Evolutionary conservation across 2,888 invertebrate species (phyloP), one percentile per base, ranked within the genome.

Genomic region (Clanis bilineata): DNA sequence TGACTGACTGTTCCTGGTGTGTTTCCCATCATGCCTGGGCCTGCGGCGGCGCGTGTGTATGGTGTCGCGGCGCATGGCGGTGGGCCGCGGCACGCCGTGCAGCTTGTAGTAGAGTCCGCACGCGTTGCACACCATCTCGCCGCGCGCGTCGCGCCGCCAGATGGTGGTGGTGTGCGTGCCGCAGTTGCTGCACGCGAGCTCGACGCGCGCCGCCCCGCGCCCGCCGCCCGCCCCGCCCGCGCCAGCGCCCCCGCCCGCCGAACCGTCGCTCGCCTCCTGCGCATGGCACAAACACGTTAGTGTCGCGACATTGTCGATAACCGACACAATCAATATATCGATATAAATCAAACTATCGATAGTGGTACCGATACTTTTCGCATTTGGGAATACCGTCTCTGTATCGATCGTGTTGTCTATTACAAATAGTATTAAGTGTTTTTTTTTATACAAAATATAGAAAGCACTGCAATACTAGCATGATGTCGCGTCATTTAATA

Each of bases 121-220:
- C 43, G 99, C 99, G 91, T 99, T 99, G 91, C 99, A 99, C 62
- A 99, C 99, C 94, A 99, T 98, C 93, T 99, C 98, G 1, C 99
- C 99, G 77, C 97, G 95, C 77, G 97, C 95, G 91, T 99, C 99
- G 72, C 99, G 94, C 76, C 99, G 93, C 99, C 99, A 99, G 67
- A 99, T 96, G 0, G 99, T 99, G 62, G 99, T 99, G 41, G 97
- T 98, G 83, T 96, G 95, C n/a, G 99, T 99, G 68, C 97, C 96
- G 88, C 99, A 99, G 93, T 99, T 99, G 72, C 97, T 97, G 89
- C 99, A 99, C 12, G 96, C 94, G 77, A 99, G 94, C 79, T 98
- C 98, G 23, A 96, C 94, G 57, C 97, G 93, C 68, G 92, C 86
- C 25, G 77, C 79, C 25, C 72, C 67, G 25, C 74, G 72, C 2